Evolutionary conservation across 2,797 vertebrate species (phyloP), one percentile per base, ranked within the genome.

Genomic region (Micromesistius poutassou): DNA sequence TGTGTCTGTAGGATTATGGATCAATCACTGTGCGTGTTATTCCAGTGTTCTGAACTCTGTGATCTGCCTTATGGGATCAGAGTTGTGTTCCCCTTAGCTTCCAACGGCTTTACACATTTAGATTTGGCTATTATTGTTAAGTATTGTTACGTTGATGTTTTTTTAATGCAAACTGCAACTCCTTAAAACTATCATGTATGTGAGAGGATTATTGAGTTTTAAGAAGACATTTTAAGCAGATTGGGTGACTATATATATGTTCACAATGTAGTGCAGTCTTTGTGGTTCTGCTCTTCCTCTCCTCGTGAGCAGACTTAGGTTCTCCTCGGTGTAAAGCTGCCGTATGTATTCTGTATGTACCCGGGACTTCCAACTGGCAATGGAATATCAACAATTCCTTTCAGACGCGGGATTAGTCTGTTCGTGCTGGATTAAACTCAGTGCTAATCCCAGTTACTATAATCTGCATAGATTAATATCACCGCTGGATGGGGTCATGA

Each of bases 401-500:
- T 88, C 77, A 76, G 83, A 84, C 82, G 74, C 83, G 78, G 88
- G 90, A 91, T 93, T 93, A 91, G 79, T 88, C 66, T 80, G 86
- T 83, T 81, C 88, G 83, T 85, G 90, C 84, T 74, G 92, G 92
- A 93, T 94, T 94, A 94, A 68, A 89, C 82, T 87, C 87, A 90
- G 91, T 84, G 85, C 90, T 86, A 88, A 88, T 87, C 87, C 86
- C 83, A 86, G 90, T 91, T 92, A 93, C 89, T 80, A 91, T 91
- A 94, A 93, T 94, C 91, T 93, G 80, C 84, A 80, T 85, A 89
- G 93, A 93, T 93, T 93, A 90, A 90, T 91, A 91, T 90, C 87
- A 86, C 72, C 83, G 86, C 81, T 88, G 82, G 84, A 87, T 84
- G 78, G 84, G 62, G 35, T 74, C 40, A 72, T 75, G 82, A 79